Percentiles rank a stretch among this genome's conserved stretches.
Conservation (phyloP, 2,888 invertebrate genomes). For the Pristionchus fissidentatus region DNA sequence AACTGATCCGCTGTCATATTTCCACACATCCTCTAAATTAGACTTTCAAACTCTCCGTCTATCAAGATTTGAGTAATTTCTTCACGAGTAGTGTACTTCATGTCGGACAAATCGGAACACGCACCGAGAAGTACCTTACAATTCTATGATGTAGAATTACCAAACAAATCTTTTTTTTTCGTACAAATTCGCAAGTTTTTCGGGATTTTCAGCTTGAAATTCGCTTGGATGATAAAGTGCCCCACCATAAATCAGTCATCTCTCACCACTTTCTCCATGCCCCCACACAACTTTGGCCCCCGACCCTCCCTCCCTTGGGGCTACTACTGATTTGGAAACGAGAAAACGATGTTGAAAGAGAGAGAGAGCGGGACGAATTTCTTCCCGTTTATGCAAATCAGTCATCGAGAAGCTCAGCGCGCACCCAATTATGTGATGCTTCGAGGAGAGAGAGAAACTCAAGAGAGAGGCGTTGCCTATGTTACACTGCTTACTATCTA, state of each 20-base stretch:
- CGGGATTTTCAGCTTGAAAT: background rate
- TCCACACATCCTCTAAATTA: too few species aligned
- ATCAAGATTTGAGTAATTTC: too few species aligned
- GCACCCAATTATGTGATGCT: slow-evolving; percentile 17
- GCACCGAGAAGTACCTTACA: too few species aligned
- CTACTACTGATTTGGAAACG: slow-evolving; percentile 32
- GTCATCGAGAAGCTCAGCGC: slow-evolving; percentile 9
- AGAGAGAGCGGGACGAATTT: slow-evolving; percentile 3
- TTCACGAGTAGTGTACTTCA: too few species aligned
- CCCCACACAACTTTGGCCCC: background rate
- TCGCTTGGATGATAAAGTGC: background rate
- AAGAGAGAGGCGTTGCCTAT: slow-evolving; percentile 11
- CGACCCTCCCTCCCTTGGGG: background rate
- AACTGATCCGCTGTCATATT: too few species aligned
- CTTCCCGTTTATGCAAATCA: slow-evolving; percentile 38
- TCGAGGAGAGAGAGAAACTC: background rate
- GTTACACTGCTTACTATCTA: too few species aligned
- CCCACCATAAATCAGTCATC: slow-evolving; percentile 12
- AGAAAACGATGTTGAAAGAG: slow-evolving; percentile 7
- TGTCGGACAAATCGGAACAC: too few species aligned
- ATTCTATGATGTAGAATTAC: too few species aligned
- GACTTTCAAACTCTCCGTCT: too few species aligned
- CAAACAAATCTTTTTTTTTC: too few species aligned
- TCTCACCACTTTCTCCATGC: slow-evolving; percentile 28
- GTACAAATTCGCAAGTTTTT: background rate